Conservation (phyloP, 2,113 vertebrate species). For the Serilophus lunatus region DNA sequence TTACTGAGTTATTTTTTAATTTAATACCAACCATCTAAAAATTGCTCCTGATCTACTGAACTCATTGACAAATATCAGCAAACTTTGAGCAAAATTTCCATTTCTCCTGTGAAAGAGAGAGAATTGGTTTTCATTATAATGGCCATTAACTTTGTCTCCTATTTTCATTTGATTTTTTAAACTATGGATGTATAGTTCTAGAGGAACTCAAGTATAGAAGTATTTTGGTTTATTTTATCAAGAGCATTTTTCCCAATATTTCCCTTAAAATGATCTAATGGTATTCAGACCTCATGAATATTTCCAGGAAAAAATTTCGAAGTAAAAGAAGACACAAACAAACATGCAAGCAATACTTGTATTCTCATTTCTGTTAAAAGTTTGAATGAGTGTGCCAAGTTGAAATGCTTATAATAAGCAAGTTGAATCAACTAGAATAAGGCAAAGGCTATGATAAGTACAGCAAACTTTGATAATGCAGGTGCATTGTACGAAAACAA, state of each 20-base stretch:
- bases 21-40: not conserved
- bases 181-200: not conserved
- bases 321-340: not conserved
- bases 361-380: not conserved
- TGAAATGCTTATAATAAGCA: not conserved
- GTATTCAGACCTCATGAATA: not conserved
- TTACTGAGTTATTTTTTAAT: not conserved
- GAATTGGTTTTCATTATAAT: not conserved
- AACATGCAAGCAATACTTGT: not conserved
- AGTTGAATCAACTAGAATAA: not conserved
- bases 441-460: not conserved
- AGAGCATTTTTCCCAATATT: not conserved
- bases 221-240: not conserved
- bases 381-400: not conserved
- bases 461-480: not conserved
- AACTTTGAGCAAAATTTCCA: not conserved
- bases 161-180: not conserved
- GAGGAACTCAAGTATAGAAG: not conserved
- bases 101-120: not conserved
- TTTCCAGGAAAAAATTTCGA: not conserved
- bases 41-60: not conserved
- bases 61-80: not conserved
- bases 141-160: not conserved
- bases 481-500: not conserved
- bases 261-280: not conserved